Base-by-base conservation (phyloP, 2,888 invertebrate genomes). In the Cosmia trapezina region DNA sequence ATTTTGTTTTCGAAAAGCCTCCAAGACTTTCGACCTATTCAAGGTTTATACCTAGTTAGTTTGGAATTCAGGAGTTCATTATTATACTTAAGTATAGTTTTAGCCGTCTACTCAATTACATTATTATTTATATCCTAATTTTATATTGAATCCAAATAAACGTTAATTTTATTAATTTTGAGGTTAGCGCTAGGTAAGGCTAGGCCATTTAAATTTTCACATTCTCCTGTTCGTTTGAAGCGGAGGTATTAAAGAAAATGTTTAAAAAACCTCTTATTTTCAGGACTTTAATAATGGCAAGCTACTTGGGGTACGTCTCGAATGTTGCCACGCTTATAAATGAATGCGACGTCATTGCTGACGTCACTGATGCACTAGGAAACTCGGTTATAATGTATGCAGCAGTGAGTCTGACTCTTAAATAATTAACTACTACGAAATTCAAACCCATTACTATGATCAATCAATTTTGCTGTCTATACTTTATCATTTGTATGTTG, bases 341-440 rank as follows among this genome's bases (percentile, higher is more conserved):
- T 67, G 92, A 93, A 64, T 76, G 86, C 22, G 88, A 94, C 59
- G 89, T 97, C 17, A 86, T 96, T 85, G 95, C 96, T 4, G 95
- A 97, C 83, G 78, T 97, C 22, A 88, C 95, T 4, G 97, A 97
- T 86, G 87, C 90, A 17, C 91, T 91, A 84, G 97, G 97, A 17
- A 97, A 97, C 85, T 94, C 95, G 14, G 96, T 95, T 19, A 60
- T 97, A 14, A 96, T 97, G 91, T 97, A 96, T 78, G 97, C 97
- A n/a, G 87, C 93, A 11, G 94, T 96, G 76, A 93, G 94, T 90
- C 61, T 37, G n/a, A n/a, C 49, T 37, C 57, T 37, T 11, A 11
- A n/a, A n/a, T 37, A n/a, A 43, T 8, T 9, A 41, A 12, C 14
- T 41, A n/a, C 0, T 33, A 47, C 8, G 28, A n/a, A 62, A 19